These are phyloP conservation scores for Podotricha telesiphe DNA, from an alignment of 2,888 invertebrate species.

Conservation along the genomic window DNA sequence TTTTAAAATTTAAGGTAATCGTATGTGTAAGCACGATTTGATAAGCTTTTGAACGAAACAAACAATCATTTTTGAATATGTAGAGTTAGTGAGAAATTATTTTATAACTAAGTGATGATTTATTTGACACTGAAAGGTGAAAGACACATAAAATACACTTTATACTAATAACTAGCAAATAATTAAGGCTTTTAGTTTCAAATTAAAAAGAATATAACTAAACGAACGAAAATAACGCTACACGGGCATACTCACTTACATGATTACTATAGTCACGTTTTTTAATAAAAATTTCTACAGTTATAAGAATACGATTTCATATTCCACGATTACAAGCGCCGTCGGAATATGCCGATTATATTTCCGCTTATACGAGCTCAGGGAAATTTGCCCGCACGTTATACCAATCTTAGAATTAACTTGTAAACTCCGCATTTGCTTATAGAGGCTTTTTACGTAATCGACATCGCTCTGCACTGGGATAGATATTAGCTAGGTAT, in stretches of 20 bases:
- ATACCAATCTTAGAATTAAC: constrained; percentile 40
- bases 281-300: constrained; percentile 14
- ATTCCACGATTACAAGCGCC: constrained; percentile 19
- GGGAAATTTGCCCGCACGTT: constrained; percentile 35
- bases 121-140: too few relatives aligned
- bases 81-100: not conserved
- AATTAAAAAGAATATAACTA: not conserved
- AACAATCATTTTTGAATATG: too few relatives aligned
- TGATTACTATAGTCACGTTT: not conserved
- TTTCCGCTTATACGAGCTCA: constrained; percentile 27
- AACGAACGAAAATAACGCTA: not conserved
- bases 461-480: constrained; percentile 30
- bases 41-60: too few relatives aligned
- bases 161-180: too few relatives aligned
- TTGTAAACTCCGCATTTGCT: constrained; percentile 38
- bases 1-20: not conserved
- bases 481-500: constrained; percentile 21
- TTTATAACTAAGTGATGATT: not conserved
- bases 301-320: constrained; percentile 23
- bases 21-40: too few relatives aligned
- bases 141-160: too few relatives aligned
- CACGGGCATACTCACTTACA: not conserved
- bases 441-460: constrained; percentile 33
- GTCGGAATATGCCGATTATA: constrained; percentile 35
- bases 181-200: not conserved